These are phyloP conservation scores for Scotopteryx bipunctaria DNA, from an alignment of 2,888 invertebrate species.

Conservation along the genomic window DNA sequence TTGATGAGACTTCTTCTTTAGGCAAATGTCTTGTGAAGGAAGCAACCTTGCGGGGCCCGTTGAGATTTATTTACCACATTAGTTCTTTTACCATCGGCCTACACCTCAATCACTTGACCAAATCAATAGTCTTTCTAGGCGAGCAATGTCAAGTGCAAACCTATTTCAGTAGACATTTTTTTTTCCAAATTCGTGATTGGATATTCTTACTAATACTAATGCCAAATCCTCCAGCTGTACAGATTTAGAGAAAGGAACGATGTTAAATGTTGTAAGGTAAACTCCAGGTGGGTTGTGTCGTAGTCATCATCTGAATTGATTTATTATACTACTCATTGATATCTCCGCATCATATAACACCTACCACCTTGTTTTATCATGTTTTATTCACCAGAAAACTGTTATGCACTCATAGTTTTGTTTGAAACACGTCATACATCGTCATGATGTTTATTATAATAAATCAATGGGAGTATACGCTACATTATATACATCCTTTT, in stretches of 20 bases:
- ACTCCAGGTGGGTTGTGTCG: conserved; percentile 34
- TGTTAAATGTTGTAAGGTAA: conserved; percentile 35
- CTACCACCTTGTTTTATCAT: neutral
- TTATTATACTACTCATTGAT: conserved; percentile 25
- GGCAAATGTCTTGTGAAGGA: neutral
- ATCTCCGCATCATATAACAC: conserved; percentile 1
- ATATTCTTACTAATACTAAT: conserved; percentile 13
- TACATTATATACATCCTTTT: conserved; percentile 24
- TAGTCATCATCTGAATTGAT: conserved; percentile 20
- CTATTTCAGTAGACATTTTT: too few relatives aligned
- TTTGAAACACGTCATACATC: neutral
- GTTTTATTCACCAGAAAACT: neutral
- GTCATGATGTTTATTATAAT: conserved; percentile 21
- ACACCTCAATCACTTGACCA: too few relatives aligned
- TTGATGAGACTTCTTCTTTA: neutral
- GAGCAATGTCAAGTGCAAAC: too few relatives aligned
- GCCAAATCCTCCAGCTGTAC: conserved; percentile 29
- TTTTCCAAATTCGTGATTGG: too few relatives aligned
- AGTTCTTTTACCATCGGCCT: too few relatives aligned
- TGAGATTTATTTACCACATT: too few relatives aligned
- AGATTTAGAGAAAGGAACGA: conserved; percentile 28
- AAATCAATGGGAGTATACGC: conserved; percentile 24
- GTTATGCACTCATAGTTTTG: neutral
- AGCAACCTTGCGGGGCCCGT: neutral
- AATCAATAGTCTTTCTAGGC: too few relatives aligned